Evolutionary conservation across 2,113 vertebrate species (phyloP), one percentile per base, ranked within the genome.

Genomic region (Grammomys surdaster): DNA sequence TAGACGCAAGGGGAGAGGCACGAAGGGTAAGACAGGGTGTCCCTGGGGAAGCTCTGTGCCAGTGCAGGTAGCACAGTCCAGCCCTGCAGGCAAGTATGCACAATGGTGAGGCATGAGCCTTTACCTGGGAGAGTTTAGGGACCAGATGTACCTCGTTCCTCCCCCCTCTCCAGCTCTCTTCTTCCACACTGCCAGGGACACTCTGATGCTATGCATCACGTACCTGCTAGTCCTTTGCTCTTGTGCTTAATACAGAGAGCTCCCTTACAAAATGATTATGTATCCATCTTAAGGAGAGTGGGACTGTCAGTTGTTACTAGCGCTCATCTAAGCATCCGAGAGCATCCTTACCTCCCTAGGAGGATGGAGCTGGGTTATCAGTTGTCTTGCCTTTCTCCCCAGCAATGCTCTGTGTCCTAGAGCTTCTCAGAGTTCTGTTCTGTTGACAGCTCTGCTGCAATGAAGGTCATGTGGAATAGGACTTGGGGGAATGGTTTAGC

Each of bases 371-470:
- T 28, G 5, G 40, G 3, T 9, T 8, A 8, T 3, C n/a, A 9
- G 4, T 4, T 8, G 31, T 2, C 40, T 7, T 5, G 36, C 36
- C 58, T 40, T 43, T 24, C 22, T 17, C 28, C 13, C 60, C 56
- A 22, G 13, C 12, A 46, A 3, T 2, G 20, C 13, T 12, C 13
- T 48, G 40, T 1, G 2, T 8, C 56, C 70, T 31, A 12, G 5
- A 8, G 7, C 2, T 56, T 65, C 67, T 0, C 0, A 0, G 9
- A 2, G 6, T 7, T 56, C 5, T 8, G 10, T 63, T 20, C 7
- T 14, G 14, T 0, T 22, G 46, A 16, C 60, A 67, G 33, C 24
- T 85, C 67, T n/a, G 26, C 7, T 20, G 43, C 36, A 40, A 0
- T 7, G 31, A n/a, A 67, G 36, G 58, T 43, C n/a, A 19, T 16